Evolutionary conservation across 2,113 vertebrate species (phyloP).

Genomic region (Colius striatus): DNA sequence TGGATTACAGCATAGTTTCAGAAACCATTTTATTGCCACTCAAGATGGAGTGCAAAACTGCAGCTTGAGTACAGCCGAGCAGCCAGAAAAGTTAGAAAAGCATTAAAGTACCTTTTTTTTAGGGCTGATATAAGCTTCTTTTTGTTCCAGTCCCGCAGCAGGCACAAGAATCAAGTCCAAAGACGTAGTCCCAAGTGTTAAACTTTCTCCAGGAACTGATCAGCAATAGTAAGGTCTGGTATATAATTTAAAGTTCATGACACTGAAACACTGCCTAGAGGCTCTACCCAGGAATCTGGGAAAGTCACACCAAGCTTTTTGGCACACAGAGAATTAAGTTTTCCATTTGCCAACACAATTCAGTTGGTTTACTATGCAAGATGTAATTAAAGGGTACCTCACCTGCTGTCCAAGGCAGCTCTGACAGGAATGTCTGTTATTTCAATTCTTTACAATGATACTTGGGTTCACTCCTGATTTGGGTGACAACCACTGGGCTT

Average conservation of each 20-base stretch:
- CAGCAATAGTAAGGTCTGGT: background rate
- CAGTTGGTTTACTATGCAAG: background rate
- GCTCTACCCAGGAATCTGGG: background rate
- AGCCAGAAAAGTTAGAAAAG: background rate
- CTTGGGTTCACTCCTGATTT: background rate
- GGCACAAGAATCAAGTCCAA: background rate
- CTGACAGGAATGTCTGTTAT: background rate
- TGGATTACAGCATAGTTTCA: background rate
- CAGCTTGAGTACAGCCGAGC: background rate
- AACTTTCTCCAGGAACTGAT: background rate
- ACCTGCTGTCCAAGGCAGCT: background rate
- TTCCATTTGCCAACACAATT: background rate
- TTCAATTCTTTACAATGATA: background rate
- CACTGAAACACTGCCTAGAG: background rate
- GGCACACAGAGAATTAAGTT: rapidly evolving
- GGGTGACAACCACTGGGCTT: background rate
- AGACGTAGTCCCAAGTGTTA: background rate
- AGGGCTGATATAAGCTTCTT: background rate
- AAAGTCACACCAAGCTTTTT: background rate
- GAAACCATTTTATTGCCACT: background rate
- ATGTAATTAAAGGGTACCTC: background rate
- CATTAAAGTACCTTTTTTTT: background rate
- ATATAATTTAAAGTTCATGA: background rate
- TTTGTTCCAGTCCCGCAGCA: background rate
- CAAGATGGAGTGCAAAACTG: background rate